phyloP scores from a whole-genome alignment of 1,140 invertebrate genomes.

The Leucophenga varia region DNA sequence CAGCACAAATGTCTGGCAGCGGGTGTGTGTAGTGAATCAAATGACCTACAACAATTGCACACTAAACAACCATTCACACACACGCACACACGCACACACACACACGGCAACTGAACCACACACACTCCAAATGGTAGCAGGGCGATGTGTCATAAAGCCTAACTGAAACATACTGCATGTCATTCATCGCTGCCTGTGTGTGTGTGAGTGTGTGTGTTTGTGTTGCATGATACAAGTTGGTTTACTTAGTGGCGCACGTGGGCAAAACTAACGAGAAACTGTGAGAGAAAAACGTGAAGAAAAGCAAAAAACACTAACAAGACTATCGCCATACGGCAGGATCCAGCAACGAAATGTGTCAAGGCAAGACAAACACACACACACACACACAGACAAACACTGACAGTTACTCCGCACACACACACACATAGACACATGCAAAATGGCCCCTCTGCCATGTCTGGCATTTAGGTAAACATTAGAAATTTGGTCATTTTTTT shows the following conservation, averaged over 20 bases:
- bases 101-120: no score
- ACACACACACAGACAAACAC: constrained; percentile 11
- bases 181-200: constrained; percentile 10
- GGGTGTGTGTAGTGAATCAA: constrained; percentile 11
- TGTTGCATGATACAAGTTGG: constrained; percentile 16
- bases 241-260: constrained; percentile 25
- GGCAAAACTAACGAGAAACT: constrained; percentile 23
- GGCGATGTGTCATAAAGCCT: constrained; percentile 42
- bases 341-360: constrained; percentile 34
- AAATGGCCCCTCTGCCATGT: neutral
- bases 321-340: constrained; percentile 13
- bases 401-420: neutral
- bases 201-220: constrained; percentile 3
- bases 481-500: constrained; percentile 8
- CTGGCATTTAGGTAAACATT: constrained; percentile 20
- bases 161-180: constrained; percentile 38
- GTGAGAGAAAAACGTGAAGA: constrained; percentile 5
- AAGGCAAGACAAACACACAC: constrained; percentile 26
- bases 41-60: constrained; percentile 15
- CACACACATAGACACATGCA: neutral
- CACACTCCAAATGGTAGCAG: constrained; percentile 11
- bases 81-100: neutral
- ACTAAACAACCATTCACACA: constrained; percentile 14
- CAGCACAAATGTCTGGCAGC: no score
- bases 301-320: constrained; percentile 10